Evolutionary conservation across 2,888 invertebrate genomes (phyloP).

Genomic region (Aleiodes alternator): DNA sequence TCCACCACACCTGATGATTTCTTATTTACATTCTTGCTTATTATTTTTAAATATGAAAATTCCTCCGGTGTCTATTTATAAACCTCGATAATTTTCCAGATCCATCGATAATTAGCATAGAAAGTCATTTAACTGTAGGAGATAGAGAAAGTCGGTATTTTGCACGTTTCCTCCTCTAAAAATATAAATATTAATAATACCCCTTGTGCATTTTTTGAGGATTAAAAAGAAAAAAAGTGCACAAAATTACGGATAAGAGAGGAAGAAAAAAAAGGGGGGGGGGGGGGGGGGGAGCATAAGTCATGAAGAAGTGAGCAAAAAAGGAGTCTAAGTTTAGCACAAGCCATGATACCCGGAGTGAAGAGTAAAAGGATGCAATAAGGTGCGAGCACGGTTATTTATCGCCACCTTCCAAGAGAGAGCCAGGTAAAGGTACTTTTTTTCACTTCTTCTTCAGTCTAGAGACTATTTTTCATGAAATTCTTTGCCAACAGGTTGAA

Average conservation of each 20-base stretch:
- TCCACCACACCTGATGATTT: conserved; percentile 3
- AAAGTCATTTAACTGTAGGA: conserved; percentile 14
- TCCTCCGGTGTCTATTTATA: conserved; percentile 12
- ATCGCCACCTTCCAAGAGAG: conserved; percentile 51
- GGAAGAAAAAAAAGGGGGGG: conserved; percentile 13
- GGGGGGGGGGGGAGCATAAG: conserved; percentile 32
- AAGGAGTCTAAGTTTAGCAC: conserved; percentile 56
- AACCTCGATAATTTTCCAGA: conserved; percentile 21
- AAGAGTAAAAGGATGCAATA: conserved; percentile 50
- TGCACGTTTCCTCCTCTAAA: conserved; percentile 15
- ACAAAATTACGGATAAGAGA: conserved; percentile 22
- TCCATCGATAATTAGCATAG: conserved; percentile 34
- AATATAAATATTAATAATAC: conserved; percentile 25
- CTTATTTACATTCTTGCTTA: conserved; percentile 3
- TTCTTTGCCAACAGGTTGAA: conserved; percentile 31
- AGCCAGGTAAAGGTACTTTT: conserved; percentile 45
- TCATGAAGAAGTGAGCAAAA: conserved; percentile 27
- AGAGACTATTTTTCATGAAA: conserved; percentile 47
- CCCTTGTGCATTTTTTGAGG: neutral
- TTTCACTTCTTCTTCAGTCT: conserved; percentile 41
- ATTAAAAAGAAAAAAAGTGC: neutral
- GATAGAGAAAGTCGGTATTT: conserved; percentile 34
- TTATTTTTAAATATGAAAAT: neutral
- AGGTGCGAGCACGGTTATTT: conserved; percentile 54
- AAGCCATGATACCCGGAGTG: conserved; percentile 43